Evolutionary conservation across 2,888 invertebrate genomes (phyloP).

Genomic region (Xanthia togata): DNA sequence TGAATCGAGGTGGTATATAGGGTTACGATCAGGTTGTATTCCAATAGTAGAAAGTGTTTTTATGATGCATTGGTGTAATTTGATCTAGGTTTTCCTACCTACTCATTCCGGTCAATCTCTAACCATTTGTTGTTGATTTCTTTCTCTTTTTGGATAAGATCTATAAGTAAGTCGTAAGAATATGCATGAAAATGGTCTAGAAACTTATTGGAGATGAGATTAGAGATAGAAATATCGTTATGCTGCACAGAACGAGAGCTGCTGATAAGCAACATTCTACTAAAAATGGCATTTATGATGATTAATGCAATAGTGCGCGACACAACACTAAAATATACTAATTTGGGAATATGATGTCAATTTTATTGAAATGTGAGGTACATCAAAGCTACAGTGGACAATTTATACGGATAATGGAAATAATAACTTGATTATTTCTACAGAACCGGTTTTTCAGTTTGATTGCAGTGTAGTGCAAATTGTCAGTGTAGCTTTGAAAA

Average conservation of each 20-base stretch:
- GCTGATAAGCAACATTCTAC: constrained; percentile 5
- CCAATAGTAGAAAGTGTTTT: background rate
- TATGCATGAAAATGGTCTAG: background rate
- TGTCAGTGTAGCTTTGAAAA: constrained; percentile 3
- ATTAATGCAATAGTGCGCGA: constrained; percentile 15
- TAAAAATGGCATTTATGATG: constrained; percentile 14
- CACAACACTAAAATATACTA: background rate
- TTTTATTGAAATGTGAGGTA: constrained; percentile 21
- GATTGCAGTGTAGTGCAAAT: background rate
- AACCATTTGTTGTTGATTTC: background rate
- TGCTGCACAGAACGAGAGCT: background rate
- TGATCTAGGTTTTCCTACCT: background rate
- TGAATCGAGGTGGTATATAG: background rate
- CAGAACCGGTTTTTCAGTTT: background rate
- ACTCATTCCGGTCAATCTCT: background rate
- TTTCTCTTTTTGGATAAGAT: background rate
- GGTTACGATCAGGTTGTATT: background rate
- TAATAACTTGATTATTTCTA: background rate
- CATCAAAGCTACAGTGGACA: constrained; percentile 5
- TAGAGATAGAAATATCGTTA: constrained; percentile 1
- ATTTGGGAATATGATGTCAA: constrained; percentile 12
- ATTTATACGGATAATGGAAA: background rate
- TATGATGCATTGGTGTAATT: background rate
- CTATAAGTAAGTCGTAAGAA: background rate
- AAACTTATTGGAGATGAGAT: background rate